These are phyloP conservation scores for Tragelaphus eurycerus DNA, from an alignment of 2,797 vertebrate species.

Conservation along the genomic window DNA sequence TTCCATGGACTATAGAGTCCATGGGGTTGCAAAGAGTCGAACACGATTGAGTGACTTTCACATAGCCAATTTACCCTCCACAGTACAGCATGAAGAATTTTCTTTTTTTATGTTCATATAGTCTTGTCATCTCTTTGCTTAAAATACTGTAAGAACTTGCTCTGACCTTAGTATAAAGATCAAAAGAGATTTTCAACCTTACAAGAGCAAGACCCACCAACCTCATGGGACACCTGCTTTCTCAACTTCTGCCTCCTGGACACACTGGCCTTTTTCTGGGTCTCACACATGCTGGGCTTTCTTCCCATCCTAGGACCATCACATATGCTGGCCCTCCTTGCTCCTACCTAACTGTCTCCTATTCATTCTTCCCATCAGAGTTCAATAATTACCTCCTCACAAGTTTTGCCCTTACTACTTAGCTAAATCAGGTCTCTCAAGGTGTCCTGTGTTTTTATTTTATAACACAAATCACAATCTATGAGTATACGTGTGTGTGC, in stretches of 20 bases:
- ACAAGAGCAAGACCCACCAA: neutral
- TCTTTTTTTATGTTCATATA: neutral
- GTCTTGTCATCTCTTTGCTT: neutral
- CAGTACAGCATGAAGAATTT: neutral
- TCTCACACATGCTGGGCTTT: neutral
- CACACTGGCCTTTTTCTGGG: neutral
- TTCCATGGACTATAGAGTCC: neutral
- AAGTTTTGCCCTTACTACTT: neutral
- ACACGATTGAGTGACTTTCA: neutral
- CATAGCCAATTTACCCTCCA: neutral
- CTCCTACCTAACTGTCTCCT: neutral
- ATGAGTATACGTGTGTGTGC: neutral
- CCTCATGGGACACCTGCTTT: neutral
- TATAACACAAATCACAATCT: neutral
- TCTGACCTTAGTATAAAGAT: neutral
- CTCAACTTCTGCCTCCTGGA: neutral
- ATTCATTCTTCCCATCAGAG: neutral
- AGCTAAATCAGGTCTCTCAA: neutral
- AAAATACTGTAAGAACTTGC: neutral
- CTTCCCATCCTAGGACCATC: neutral
- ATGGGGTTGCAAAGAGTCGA: fast-evolving
- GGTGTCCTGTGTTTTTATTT: neutral
- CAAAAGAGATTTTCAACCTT: neutral
- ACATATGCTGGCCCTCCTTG: neutral
- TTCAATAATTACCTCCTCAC: neutral